Evolutionary conservation across 2,888 invertebrate species (phyloP).

Genomic region (Eupeodes luniger): DNA sequence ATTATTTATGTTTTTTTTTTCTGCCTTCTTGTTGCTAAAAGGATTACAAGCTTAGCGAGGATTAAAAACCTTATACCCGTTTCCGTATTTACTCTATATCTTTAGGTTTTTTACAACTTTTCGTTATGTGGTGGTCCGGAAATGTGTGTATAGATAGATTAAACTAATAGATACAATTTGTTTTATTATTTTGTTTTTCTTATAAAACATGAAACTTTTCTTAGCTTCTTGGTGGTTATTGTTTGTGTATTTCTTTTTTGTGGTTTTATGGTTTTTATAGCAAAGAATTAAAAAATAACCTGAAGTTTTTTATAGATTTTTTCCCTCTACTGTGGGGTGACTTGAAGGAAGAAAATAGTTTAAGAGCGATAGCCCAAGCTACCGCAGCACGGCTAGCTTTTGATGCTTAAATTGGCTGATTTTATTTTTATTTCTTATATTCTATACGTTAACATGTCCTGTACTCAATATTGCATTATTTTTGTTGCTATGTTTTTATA

Average conservation of each 20-base stretch:
- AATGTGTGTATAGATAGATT: neutral
- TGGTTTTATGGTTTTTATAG: neutral
- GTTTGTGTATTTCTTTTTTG: constrained; percentile 9
- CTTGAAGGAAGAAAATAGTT: neutral
- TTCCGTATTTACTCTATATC: neutral
- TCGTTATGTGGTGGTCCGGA: constrained; percentile 12
- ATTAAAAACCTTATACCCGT: constrained; percentile 1
- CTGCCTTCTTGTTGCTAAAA: constrained; percentile 14
- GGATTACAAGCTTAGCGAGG: constrained; percentile 40
- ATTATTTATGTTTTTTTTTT: constrained; percentile 25
- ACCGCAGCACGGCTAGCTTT: too few species aligned
- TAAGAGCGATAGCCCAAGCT: neutral
- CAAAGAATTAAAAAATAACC: neutral
- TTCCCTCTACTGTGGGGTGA: neutral
- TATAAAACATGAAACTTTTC: neutral
- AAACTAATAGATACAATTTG: neutral
- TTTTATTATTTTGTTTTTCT: neutral
- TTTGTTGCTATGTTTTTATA: too few species aligned
- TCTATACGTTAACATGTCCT: too few species aligned
- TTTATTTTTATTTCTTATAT: too few species aligned
- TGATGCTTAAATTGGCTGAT: too few species aligned
- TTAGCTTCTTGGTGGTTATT: constrained; percentile 13
- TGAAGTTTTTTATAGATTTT: too few species aligned
- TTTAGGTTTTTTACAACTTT: constrained; percentile 22
- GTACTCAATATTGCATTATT: too few species aligned